Percentiles rank a stretch among this genome's conserved stretches.
Evolutionary conservation across 64 coral and sea anemone species (phyloP).

Genomic region (Stylophora pistillata): DNA sequence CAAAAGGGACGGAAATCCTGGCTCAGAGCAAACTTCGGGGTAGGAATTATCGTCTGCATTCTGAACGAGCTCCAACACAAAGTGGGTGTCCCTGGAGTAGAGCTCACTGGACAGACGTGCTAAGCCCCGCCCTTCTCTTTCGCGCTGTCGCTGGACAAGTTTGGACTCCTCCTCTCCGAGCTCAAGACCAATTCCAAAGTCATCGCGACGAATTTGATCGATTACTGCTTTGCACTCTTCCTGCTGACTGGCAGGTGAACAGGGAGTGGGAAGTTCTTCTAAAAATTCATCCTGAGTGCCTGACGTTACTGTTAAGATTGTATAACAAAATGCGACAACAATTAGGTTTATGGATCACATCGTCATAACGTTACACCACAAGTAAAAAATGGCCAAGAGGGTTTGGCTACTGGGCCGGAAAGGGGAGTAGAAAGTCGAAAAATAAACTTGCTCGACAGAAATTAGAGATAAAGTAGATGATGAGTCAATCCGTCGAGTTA

Average conservation of each 20-base stretch:
- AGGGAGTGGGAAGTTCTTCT: neutral
- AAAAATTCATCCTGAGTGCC: neutral
- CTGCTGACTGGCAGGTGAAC: neutral
- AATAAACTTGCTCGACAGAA: no score
- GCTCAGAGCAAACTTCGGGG: neutral
- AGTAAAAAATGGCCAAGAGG: no score
- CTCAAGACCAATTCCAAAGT: slow-evolving; percentile 87
- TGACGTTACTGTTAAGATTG: neutral
- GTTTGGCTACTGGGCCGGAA: no score
- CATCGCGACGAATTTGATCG: slow-evolving; percentile 86
- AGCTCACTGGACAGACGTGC: slow-evolving; percentile 82
- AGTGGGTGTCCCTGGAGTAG: slow-evolving; percentile 92
- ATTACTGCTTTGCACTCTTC: slow-evolving; percentile 71
- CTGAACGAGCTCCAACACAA: slow-evolving; percentile 89
- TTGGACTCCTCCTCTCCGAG: slow-evolving; percentile 75
- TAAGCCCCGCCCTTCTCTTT: slow-evolving; percentile 83
- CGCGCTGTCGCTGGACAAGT: slow-evolving; percentile 77
- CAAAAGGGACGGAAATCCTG: slow-evolving; percentile 58
- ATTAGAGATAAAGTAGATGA: no score
- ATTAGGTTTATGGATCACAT: no score
- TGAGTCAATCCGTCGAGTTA: no score
- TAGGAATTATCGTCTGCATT: slow-evolving; percentile 95
- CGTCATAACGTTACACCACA: no score
- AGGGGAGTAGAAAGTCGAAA: no score
- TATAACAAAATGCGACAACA: no score